phyloP scores from a whole-genome alignment of 2,113 vertebrate species.

The Phrynocephalus versicolor region DNA sequence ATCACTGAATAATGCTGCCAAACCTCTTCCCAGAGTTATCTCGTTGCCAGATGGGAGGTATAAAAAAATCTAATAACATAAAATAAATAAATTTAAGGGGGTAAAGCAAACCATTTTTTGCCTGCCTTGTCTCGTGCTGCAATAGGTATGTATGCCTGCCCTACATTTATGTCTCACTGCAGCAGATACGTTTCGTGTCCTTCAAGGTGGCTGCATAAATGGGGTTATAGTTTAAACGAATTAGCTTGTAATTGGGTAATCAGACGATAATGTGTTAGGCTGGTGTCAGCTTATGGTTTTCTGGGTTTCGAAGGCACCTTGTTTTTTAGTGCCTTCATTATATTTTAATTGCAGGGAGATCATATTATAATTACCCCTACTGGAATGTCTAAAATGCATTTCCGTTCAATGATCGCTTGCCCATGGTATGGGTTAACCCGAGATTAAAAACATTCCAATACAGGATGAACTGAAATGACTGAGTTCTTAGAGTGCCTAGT shows the following conservation, averaged over 20 bases:
- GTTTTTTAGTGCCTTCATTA: conserved; percentile 18
- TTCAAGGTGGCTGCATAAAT: conserved; percentile 19
- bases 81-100: too few species aligned
- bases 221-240: conserved; percentile 20
- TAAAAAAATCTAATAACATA: too few species aligned
- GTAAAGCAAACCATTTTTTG: background rate
- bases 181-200: background rate
- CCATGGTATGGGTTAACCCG: background rate
- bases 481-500: too few species aligned
- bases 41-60: too few species aligned
- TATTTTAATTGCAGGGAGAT: background rate
- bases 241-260: conserved; percentile 27
- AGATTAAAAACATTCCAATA: too few species aligned
- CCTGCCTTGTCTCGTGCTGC: background rate
- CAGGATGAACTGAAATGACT: too few species aligned
- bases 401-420: background rate
- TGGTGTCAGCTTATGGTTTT: conserved; percentile 17
- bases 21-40: too few species aligned
- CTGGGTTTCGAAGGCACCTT: conserved; percentile 4
- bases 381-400: background rate
- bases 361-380: background rate
- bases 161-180: background rate
- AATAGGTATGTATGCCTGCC: background rate
- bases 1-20: too few species aligned
- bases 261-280: conserved; percentile 19